Evolutionary conservation across 2,113 vertebrate genomes (phyloP).

Genomic region (Baryphthengus martii): DNA sequence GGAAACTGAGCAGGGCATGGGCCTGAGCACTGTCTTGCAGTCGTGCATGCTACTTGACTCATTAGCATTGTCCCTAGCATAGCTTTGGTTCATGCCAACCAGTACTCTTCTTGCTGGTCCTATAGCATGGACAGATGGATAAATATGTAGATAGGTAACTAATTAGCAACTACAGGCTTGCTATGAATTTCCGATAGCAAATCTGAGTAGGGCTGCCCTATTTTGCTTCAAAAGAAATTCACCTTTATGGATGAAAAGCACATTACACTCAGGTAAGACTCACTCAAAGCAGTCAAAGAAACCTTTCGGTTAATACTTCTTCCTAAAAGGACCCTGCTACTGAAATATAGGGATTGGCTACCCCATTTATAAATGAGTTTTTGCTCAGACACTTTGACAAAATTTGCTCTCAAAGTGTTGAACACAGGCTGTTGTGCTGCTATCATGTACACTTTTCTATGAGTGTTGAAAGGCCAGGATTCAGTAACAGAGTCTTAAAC

Average conservation of each 20-base stretch:
- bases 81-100: background rate
- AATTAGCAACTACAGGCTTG: background rate
- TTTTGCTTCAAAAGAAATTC: background rate
- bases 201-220: background rate
- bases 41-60: accelerated
- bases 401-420: background rate
- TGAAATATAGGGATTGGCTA: background rate
- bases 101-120: background rate
- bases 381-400: background rate
- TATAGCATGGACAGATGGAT: background rate
- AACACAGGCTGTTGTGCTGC: background rate
- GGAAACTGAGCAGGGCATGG: background rate
- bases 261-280: background rate
- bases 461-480: background rate
- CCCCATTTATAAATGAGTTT: background rate
- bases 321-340: background rate
- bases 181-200: background rate
- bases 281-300: background rate
- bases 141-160: background rate
- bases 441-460: background rate
- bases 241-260: background rate
- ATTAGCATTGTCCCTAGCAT: background rate
- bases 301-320: background rate
- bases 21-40: background rate
- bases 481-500: background rate